These are phyloP conservation scores for Lophotriccus pileatus DNA, from an alignment of 2,797 vertebrate genomes.

Conservation along the genomic window DNA sequence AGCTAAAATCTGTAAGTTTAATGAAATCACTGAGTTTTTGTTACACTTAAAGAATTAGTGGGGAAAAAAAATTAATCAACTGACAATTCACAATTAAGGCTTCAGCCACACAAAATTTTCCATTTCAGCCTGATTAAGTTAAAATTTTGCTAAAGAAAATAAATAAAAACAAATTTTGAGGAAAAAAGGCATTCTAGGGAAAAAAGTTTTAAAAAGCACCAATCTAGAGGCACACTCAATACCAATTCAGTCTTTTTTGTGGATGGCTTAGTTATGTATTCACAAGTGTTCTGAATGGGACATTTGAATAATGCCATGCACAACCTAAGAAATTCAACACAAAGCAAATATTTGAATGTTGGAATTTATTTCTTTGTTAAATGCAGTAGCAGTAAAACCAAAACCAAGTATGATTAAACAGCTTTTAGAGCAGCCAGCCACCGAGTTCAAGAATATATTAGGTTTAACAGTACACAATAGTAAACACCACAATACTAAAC, in stretches of 20 bases:
- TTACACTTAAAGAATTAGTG: neutral
- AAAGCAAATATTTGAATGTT: neutral
- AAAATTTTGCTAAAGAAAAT: neutral
- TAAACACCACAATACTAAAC: conserved; percentile 16
- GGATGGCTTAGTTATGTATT: neutral
- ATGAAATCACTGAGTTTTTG: neutral
- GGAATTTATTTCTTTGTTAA: neutral
- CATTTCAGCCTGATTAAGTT: neutral
- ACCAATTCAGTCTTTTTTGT: neutral
- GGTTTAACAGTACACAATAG: neutral
- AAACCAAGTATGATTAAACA: neutral
- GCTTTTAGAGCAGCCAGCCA: neutral
- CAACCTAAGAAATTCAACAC: neutral
- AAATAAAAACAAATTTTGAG: neutral
- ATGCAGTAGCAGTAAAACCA: neutral
- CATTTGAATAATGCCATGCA: neutral
- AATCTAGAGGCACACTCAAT: neutral
- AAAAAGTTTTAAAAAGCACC: neutral
- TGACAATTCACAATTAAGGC: neutral
- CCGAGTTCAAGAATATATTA: neutral
- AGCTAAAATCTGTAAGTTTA: neutral
- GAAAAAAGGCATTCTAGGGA: neutral
- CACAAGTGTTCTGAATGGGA: neutral
- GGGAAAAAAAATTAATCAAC: neutral
- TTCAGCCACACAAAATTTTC: neutral